Evolutionary conservation across 1,140 invertebrate species (phyloP).

Genomic region (Spodoptera frugiperda): DNA sequence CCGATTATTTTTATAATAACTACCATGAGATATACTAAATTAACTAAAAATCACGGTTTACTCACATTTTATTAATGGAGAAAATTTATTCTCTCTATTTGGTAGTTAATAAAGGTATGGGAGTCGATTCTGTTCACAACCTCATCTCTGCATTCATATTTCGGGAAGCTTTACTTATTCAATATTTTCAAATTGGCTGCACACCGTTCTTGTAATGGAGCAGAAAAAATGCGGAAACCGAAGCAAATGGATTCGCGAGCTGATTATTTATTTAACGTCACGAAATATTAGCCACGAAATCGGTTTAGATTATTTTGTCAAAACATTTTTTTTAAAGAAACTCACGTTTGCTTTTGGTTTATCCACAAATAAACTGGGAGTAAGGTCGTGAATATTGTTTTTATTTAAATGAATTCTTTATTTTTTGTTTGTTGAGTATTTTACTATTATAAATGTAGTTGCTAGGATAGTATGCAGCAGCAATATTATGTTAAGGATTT

Average conservation of each 20-base stretch:
- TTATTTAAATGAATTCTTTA: background rate
- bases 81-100: too few relatives aligned
- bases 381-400: background rate
- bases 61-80: too few relatives aligned
- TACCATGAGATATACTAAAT: too few relatives aligned
- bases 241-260: slow-evolving; percentile 75
- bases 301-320: slow-evolving; percentile 24
- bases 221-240: slow-evolving; percentile 71
- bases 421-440: background rate
- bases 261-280: slow-evolving; percentile 74
- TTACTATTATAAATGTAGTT: too few relatives aligned
- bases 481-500: too few relatives aligned
- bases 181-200: slow-evolving; percentile 82
- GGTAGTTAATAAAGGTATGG: background rate
- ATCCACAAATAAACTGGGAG: too few relatives aligned
- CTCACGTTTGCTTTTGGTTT: background rate
- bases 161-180: slow-evolving; percentile 76
- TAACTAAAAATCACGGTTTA: too few relatives aligned
- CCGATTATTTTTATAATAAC: too few relatives aligned
- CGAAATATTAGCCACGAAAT: slow-evolving; percentile 49
- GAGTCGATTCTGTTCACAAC: slow-evolving; percentile 54
- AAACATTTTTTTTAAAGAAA: background rate
- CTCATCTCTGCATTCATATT: slow-evolving; percentile 71
- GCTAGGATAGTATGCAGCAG: too few relatives aligned
- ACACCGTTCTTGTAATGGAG: slow-evolving; percentile 73